Conservation (phyloP, 2,888 invertebrate genomes). For the Beris morrisii region DNA sequence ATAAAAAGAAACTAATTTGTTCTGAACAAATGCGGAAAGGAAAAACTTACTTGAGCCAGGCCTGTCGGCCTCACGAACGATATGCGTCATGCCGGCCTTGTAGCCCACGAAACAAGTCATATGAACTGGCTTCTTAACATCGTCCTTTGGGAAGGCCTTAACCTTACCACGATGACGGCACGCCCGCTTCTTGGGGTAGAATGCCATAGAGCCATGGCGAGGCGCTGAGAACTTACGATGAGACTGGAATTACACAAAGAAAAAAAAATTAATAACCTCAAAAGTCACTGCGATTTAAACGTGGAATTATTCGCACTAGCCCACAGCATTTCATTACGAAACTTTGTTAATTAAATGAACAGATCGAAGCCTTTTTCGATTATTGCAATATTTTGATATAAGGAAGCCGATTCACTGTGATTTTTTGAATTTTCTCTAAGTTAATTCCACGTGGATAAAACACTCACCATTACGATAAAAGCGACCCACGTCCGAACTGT, state of each 20-base stretch:
- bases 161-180: slow-evolving; percentile 97
- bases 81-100: slow-evolving; percentile 99
- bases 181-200: slow-evolving; percentile 98
- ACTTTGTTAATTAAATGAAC: neutral
- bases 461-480: slow-evolving; percentile 47
- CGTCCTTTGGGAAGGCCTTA: slow-evolving; percentile 99
- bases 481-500: slow-evolving; percentile 45
- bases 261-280: slow-evolving; percentile 21
- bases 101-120: slow-evolving; percentile 97
- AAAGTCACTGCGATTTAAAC: neutral
- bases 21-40: neutral
- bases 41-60: slow-evolving; percentile 92
- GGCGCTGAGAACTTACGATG: slow-evolving; percentile 99
- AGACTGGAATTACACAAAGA: slow-evolving; percentile 66
- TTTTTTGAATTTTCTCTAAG: neutral
- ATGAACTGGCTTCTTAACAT: slow-evolving; percentile 93
- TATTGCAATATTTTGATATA: neutral
- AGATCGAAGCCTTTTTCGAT: neutral
- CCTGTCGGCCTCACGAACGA: slow-evolving; percentile 97
- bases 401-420: neutral
- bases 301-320: neutral
- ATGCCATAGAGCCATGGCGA: slow-evolving; percentile 99
- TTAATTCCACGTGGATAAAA: neutral
- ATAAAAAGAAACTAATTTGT: slow-evolving; percentile 25
- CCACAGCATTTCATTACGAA: neutral